phyloP scores from a whole-genome alignment of 2,797 vertebrate species.

The Peromyscus melanophrys region DNA sequence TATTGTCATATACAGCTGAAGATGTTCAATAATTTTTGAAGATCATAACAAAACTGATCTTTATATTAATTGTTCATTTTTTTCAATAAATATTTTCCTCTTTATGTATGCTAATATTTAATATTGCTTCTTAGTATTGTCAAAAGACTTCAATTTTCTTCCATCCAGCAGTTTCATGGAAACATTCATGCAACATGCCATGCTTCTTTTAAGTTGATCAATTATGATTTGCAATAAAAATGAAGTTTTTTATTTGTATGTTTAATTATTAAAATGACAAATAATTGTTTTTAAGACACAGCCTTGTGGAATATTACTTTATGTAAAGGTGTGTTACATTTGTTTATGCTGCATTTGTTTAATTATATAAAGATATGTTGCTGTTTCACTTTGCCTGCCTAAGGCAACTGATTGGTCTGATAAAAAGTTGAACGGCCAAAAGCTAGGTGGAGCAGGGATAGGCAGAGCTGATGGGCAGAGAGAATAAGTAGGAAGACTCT shows the following conservation, averaged over 20 bases:
- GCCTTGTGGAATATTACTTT: too few relatives aligned
- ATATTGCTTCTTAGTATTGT: slow-evolving; percentile 33
- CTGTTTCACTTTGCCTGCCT: too few relatives aligned
- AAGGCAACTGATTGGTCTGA: too few relatives aligned
- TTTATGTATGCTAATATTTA: slow-evolving; percentile 21
- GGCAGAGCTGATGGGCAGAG: too few relatives aligned
- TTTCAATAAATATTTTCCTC: background rate
- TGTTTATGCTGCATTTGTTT: too few relatives aligned
- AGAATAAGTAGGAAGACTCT: too few relatives aligned
- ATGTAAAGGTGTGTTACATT: too few relatives aligned
- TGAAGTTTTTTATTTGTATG: background rate
- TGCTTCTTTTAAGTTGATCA: slow-evolving; percentile 36
- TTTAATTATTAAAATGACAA: slow-evolving; percentile 61
- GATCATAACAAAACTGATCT: background rate
- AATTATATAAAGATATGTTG: too few relatives aligned
- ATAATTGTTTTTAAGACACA: slow-evolving; percentile 5
- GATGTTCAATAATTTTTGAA: slow-evolving; percentile 9
- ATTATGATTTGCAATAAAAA: background rate
- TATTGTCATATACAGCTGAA: background rate
- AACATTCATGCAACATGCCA: background rate
- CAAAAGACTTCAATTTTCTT: slow-evolving; percentile 11
- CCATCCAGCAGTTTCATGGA: slow-evolving; percentile 3
- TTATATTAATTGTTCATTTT: background rate
- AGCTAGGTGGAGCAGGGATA: too few relatives aligned
- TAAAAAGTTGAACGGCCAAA: too few relatives aligned